Evolutionary conservation across 2,797 vertebrate genomes (phyloP).

Genomic region (Sitta carolinensis): DNA sequence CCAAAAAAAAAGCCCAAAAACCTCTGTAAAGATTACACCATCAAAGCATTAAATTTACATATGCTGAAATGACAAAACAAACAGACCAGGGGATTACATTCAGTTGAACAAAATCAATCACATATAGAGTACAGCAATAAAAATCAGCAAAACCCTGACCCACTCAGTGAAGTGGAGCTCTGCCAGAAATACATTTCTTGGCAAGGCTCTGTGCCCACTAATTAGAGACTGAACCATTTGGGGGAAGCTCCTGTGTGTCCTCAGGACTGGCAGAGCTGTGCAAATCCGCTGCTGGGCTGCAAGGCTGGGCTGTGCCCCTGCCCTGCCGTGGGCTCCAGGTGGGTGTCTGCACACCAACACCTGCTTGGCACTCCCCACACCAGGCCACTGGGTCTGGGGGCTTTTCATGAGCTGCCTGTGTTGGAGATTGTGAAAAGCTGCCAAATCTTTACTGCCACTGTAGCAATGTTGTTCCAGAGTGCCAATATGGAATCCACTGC

Average conservation of each 20-base stretch:
- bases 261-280: conserved; percentile 37
- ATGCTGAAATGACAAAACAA: not conserved
- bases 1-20: not conserved
- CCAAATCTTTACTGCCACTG: not conserved
- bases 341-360: not conserved
- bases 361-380: not conserved
- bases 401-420: not conserved
- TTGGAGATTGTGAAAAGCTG: not conserved
- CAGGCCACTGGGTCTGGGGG: not conserved
- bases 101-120: conserved; percentile 1
- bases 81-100: not conserved
- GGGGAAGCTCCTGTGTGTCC: conserved; percentile 42
- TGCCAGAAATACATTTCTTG: conserved; percentile 51
- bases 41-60: not conserved
- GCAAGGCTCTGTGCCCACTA: conserved; percentile 44
- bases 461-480: not conserved
- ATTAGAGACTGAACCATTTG: conserved; percentile 51
- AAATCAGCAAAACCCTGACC: conserved; percentile 34
- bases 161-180: conserved; percentile 24
- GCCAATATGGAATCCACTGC: not conserved
- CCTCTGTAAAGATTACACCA: not conserved
- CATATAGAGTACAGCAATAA: not conserved
- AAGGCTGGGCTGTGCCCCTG: too few species aligned
- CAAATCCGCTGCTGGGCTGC: not conserved
- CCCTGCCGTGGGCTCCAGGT: too few species aligned